These are phyloP conservation scores for Danio aesculapii DNA, from an alignment of 2,797 vertebrate species.

Conservation along the genomic window DNA sequence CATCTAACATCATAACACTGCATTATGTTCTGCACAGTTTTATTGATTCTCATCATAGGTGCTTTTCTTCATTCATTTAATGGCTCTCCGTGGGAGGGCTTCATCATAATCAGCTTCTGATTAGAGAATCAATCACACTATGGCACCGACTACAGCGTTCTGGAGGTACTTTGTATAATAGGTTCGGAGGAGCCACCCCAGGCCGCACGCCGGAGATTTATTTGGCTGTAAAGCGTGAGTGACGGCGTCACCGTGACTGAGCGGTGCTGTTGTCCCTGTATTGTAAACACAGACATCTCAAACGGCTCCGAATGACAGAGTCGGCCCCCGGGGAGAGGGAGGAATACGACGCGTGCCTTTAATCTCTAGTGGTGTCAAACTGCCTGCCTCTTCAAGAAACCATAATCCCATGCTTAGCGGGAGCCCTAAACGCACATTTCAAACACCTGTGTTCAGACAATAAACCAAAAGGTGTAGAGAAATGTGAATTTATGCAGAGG, in stretches of 20 bases:
- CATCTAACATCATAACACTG: constrained; percentile 46
- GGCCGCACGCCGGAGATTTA: constrained; percentile 39
- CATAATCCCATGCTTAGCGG: constrained; percentile 48
- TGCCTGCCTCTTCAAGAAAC: constrained; percentile 45
- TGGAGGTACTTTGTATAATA: constrained; percentile 40
- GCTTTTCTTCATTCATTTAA: constrained; percentile 56
- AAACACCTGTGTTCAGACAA: constrained; percentile 49
- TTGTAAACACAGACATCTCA: constrained; percentile 52
- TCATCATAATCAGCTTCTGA: constrained; percentile 61
- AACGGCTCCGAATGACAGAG: constrained; percentile 41
- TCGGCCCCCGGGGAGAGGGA: constrained; percentile 39
- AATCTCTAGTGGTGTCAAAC: constrained; percentile 55
- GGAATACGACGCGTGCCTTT: constrained; percentile 37
- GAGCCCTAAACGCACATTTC: constrained; percentile 45
- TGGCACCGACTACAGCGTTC: constrained; percentile 25
- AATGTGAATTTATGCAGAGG: constrained; percentile 42
- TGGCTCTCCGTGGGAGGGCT: constrained; percentile 48
- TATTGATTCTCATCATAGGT: constrained; percentile 59
- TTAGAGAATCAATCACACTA: constrained; percentile 64
- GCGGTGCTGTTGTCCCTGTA: constrained; percentile 36
- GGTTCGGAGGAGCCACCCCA: constrained; percentile 33
- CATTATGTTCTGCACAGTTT: constrained; percentile 40
- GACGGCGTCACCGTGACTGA: constrained; percentile 37
- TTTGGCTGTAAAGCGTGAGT: constrained; percentile 46
- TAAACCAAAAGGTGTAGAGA: constrained; percentile 35